Percentiles rank a stretch among this genome's conserved stretches.
Evolutionary conservation across 2,888 invertebrate species (phyloP).

Genomic region (Epirrhoe alternata): DNA sequence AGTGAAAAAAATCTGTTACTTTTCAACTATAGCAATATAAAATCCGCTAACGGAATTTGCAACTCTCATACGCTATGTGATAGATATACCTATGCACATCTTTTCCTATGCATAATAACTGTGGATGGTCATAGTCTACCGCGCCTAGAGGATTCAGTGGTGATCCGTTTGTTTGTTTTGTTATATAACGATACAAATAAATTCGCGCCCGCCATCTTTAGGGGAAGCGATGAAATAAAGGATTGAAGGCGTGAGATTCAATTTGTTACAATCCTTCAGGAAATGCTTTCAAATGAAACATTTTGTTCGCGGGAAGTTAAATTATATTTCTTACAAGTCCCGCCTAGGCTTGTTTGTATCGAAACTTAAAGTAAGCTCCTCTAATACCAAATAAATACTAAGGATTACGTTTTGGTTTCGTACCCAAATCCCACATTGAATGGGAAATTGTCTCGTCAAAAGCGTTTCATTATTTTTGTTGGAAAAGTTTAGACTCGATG

Average conservation of each 20-base stretch:
- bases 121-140: too few species aligned
- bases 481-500: slow-evolving; percentile 5
- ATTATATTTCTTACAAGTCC: slow-evolving; percentile 76
- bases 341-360: slow-evolving; percentile 65
- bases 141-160: too few species aligned
- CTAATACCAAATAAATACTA: slow-evolving; percentile 61
- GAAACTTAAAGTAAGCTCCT: slow-evolving; percentile 64
- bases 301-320: slow-evolving; percentile 76
- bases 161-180: too few species aligned
- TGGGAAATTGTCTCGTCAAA: slow-evolving; percentile 16
- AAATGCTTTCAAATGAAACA: slow-evolving; percentile 78
- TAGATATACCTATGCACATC: too few species aligned
- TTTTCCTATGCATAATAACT: too few species aligned
- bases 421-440: slow-evolving; percentile 29
- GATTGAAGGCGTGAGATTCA: slow-evolving; percentile 79
- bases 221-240: slow-evolving; percentile 75
- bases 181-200: background rate
- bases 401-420: slow-evolving; percentile 45
- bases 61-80: too few species aligned
- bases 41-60: too few species aligned
- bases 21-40: too few species aligned
- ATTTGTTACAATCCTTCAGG: slow-evolving; percentile 78
- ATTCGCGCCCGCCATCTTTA: slow-evolving; percentile 49
- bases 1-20: too few species aligned
- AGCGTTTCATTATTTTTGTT: slow-evolving; percentile 17